A percentile compares a stretch with the other conserved stretches of the same genome.
Conservation (phyloP, 2,113 vertebrate species). For the Saimiri boliviensis region DNA sequence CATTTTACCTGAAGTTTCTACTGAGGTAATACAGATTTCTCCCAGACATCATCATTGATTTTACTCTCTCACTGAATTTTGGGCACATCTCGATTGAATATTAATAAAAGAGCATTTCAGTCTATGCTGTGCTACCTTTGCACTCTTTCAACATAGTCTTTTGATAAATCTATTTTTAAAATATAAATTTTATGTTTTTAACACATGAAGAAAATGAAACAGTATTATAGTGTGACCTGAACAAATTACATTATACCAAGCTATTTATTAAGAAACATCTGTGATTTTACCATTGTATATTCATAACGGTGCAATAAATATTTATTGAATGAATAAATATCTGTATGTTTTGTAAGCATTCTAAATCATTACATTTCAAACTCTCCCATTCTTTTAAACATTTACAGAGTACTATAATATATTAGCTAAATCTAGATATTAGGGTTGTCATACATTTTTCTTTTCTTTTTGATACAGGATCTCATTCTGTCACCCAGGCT, state of each 20-base stretch:
- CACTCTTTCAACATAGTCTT: neutral
- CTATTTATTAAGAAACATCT: neutral
- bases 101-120: neutral
- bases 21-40: neutral
- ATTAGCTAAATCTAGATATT: neutral
- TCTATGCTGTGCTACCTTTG: neutral
- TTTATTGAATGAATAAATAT: neutral
- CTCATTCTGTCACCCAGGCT: too few relatives aligned
- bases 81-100: neutral
- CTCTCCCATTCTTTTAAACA: neutral
- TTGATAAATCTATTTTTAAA: conserved; percentile 25
- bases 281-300: neutral
- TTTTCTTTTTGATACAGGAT: too few relatives aligned
- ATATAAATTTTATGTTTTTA: neutral
- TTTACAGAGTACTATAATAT: neutral
- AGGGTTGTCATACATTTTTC: neutral
- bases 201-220: neutral
- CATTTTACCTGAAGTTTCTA: neutral
- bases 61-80: neutral
- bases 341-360: neutral
- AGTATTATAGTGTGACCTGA: neutral
- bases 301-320: neutral
- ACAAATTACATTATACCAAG: conserved; percentile 29
- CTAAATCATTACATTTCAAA: neutral
- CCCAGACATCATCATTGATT: neutral